Evolutionary conservation across 2,113 vertebrate genomes (phyloP), one percentile per base, ranked within the genome.

Genomic region (Chrysochloris asiatica): DNA sequence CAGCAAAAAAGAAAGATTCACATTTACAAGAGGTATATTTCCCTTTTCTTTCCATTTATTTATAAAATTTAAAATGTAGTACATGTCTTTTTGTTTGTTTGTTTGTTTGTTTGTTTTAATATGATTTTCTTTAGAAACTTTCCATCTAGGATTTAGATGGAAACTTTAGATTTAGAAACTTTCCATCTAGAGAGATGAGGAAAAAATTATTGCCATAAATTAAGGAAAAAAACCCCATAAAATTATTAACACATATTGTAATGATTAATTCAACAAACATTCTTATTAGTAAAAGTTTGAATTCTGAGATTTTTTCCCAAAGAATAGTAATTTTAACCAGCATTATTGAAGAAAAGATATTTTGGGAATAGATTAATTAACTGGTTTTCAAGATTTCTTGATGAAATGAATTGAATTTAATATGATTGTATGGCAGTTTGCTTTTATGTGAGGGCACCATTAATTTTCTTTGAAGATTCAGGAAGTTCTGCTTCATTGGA

Each of bases 1-100:
- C 99, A 9, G 98, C 99, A 33, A 99, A 98, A 98, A 99, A 99
- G 98, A 99, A 99, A 95, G 99, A 99, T 93, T 97, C 99, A 13
- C 99, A 99, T 67, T 97, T 99, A 82, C 98, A 99, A 94, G 99
- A 99, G 99, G 99, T 99, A 99, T 91, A 95, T 78, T 3, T 61
- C 43, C 92, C 61, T 38, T 93, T 95, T 59, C 87, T 93, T 47
- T 81, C 47, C 45, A 13, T 48, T 72, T 56, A 47, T 81, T 83
- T 41, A 24, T 54, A 33, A 33, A 86, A 36, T 79, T 65, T 8
- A 41, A 43, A 75, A 50, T 61, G 10, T 3, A 26, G 3, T 71
- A 8, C 14, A 26, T 45, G 22, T 61, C 1, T 77, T 69, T 94
- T 90, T 83, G 59, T 50, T 65, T n/a, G n/a, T n/a, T n/a, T n/a